These are phyloP conservation scores for Sorex araneus DNA, from an alignment of 2,113 vertebrate genomes.

Conservation along the genomic window DNA sequence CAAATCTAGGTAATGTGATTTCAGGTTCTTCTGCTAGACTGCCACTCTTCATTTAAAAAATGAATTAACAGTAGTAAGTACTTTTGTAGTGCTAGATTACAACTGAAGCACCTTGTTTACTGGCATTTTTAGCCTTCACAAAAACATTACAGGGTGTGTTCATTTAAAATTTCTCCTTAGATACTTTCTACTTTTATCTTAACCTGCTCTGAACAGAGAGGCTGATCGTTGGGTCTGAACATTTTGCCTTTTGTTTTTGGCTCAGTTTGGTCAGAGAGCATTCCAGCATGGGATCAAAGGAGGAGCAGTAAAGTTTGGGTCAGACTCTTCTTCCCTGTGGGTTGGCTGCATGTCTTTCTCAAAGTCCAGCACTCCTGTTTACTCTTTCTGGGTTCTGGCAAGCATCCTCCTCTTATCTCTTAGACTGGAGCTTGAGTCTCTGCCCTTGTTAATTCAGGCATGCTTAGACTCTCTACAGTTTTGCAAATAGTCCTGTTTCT, in stretches of 20 bases:
- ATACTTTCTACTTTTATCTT: not conserved
- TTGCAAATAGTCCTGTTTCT: no score
- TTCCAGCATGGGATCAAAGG: conserved; percentile 8
- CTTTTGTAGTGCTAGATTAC: not conserved
- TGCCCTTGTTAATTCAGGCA: not conserved
- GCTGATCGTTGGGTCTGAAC: not conserved
- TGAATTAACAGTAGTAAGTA: not conserved
- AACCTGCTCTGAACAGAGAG: not conserved
- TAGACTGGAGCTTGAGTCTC: not conserved
- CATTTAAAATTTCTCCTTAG: not conserved
- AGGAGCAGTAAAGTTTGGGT: not conserved
- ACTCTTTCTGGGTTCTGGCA: not conserved
- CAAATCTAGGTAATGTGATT: not conserved
- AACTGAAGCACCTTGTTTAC: not conserved
- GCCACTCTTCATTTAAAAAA: not conserved
- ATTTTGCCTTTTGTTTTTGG: not conserved
- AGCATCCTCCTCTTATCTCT: not conserved
- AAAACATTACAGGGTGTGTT: not conserved
- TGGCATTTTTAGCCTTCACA: not conserved
- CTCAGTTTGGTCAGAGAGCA: not conserved
- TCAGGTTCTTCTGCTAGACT: not conserved
- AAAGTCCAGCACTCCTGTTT: not conserved
- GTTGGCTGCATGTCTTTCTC: not conserved
- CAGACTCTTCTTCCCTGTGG: not conserved
- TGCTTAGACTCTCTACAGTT: not conserved